A percentile compares a stretch with the other conserved stretches of the same genome.
Conservation (phyloP, 2,888 invertebrate species). For the Drosophila vallismaia region DNA sequence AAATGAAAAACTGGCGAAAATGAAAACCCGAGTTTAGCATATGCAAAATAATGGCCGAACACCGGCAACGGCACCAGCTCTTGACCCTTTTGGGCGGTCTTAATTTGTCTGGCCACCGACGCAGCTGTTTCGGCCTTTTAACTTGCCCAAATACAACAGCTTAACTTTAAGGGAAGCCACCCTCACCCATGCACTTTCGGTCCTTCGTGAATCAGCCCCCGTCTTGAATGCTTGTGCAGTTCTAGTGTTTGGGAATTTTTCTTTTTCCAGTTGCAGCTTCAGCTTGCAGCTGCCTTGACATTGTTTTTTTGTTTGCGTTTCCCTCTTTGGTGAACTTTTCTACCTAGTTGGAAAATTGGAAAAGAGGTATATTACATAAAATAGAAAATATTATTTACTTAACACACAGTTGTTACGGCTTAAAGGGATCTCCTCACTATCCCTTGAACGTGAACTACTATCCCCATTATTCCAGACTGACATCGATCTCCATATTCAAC, state of each 20-base stretch:
- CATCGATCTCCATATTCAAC: too few species aligned
- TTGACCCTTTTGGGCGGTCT: slow-evolving; percentile 46
- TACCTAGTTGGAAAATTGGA: background rate
- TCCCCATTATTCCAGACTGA: too few species aligned
- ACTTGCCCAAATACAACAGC: slow-evolving; percentile 37
- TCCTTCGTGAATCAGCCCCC: background rate
- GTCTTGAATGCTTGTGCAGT: slow-evolving; percentile 14
- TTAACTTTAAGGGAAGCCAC: slow-evolving; percentile 30
- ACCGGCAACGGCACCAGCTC: slow-evolving; percentile 25
- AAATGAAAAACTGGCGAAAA: slow-evolving; percentile 27
- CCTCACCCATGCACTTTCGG: slow-evolving; percentile 2
- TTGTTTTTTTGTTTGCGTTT: slow-evolving; percentile 22
- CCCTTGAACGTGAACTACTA: too few species aligned
- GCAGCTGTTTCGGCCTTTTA: slow-evolving; percentile 40
- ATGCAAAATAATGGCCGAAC: slow-evolving; percentile 49
- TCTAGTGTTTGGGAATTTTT: slow-evolving; percentile 7
- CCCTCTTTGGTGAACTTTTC: background rate
- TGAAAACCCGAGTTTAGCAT: slow-evolving; percentile 41
- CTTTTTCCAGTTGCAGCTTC: slow-evolving; percentile 19
- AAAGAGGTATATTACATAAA: background rate
- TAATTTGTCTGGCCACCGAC: slow-evolving; percentile 51
- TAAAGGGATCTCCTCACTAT: background rate
- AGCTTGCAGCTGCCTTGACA: slow-evolving; percentile 21
- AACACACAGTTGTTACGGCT: background rate
- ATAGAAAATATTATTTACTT: background rate